These are phyloP conservation scores for Capromys pilorides DNA, from an alignment of 2,797 vertebrate genomes.

Conservation along the genomic window DNA sequence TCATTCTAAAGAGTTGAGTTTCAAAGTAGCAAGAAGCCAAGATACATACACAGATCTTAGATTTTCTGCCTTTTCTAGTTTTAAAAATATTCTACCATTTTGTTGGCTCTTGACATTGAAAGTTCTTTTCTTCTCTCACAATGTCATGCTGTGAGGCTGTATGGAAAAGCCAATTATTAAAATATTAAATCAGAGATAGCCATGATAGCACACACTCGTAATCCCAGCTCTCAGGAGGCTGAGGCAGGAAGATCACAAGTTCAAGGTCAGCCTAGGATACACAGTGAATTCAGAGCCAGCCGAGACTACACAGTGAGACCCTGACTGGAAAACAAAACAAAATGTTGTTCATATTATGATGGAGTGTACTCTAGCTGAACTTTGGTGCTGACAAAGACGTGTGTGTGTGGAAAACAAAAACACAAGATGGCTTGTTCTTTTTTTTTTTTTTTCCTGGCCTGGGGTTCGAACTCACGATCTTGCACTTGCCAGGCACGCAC, in stretches of 20 bases:
- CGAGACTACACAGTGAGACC: background rate
- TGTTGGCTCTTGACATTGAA: background rate
- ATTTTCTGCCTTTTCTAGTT: background rate
- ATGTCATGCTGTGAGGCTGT: background rate
- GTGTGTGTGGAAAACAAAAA: background rate
- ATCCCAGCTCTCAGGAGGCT: background rate
- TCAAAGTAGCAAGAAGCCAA: background rate
- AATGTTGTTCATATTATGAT: background rate
- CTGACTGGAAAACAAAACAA: background rate
- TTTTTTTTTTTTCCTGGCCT: no score
- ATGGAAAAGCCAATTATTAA: conserved; percentile 33
- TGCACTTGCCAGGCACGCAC: no score
- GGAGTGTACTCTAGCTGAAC: background rate
- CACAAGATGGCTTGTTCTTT: background rate
- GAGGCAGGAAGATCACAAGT: background rate
- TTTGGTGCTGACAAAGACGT: background rate
- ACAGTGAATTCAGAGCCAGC: background rate
- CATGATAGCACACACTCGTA: no score
- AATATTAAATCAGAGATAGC: background rate
- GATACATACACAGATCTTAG: background rate
- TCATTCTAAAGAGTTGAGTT: background rate
- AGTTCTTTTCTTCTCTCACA: conserved; percentile 33
- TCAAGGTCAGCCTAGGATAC: background rate
- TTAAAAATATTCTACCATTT: background rate
- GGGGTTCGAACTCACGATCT: no score